These are phyloP conservation scores for Julus scanicus DNA, from an alignment of 2,888 invertebrate species.

Conservation along the genomic window DNA sequence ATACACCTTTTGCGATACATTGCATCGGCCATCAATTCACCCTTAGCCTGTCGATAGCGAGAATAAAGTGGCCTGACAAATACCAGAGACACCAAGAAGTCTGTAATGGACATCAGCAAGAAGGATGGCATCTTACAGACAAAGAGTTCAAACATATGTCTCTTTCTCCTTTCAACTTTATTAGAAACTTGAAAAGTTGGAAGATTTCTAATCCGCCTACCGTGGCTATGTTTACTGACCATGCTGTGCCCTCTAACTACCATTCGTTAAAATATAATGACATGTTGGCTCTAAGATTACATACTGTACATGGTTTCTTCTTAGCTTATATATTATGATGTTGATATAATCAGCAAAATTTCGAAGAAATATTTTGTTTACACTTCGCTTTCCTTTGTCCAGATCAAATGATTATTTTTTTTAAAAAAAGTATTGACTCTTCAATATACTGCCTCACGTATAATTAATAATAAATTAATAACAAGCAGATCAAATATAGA, in stretches of 20 bases:
- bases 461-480: no score
- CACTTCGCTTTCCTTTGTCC: no score
- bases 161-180: background rate
- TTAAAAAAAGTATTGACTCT: no score
- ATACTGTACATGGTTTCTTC: no score
- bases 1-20: constrained; percentile 38
- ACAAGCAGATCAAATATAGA: no score
- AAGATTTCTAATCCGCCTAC: background rate
- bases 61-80: constrained; percentile 23
- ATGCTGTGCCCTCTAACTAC: background rate
- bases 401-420: no score
- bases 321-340: no score
- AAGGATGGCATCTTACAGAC: background rate
- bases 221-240: background rate
- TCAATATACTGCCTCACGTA: no score
- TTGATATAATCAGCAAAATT: no score
- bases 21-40: constrained; percentile 27
- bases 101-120: constrained; percentile 36
- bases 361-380: no score
- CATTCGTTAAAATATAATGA: background rate
- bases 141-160: background rate
- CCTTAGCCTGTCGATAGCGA: constrained; percentile 37
- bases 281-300: background rate
- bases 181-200: background rate
- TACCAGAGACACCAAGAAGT: constrained; percentile 45